Evolutionary conservation across 2,888 invertebrate species (phyloP).

Genomic region (Tanytarsus gracilentus): DNA sequence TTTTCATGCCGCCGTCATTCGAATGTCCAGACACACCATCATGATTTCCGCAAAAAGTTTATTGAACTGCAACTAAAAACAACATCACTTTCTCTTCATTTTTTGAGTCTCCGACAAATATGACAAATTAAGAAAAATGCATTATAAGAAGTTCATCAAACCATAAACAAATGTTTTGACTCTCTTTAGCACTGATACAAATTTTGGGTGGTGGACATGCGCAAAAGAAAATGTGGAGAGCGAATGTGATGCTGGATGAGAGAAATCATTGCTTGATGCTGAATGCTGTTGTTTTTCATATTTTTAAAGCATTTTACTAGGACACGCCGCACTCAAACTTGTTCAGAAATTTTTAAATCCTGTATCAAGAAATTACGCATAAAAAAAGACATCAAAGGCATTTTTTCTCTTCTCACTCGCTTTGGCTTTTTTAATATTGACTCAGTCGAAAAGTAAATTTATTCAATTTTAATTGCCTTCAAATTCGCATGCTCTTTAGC

Average conservation of each 20-base stretch:
- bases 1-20: no score
- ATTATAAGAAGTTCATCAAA: neutral
- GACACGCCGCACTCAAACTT: no score
- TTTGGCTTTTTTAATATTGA: no score
- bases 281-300: no score
- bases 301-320: no score
- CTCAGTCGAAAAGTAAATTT: conserved; percentile 2
- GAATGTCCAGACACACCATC: neutral
- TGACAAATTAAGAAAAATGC: conserved; percentile 7
- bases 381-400: no score
- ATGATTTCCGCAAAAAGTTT: neutral
- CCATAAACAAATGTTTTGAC: neutral
- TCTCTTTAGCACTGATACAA: neutral
- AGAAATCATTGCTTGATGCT: neutral
- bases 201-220: neutral
- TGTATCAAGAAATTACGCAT: no score
- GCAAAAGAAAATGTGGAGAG: neutral
- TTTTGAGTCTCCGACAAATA: neutral
- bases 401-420: no score
- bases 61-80: neutral
- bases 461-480: conserved; percentile 22
- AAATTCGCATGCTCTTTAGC: no score
- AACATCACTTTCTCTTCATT: neutral
- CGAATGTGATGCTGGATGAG: neutral
- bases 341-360: no score